Conservation (phyloP, 2,113 vertebrate species). For the Crotalus tigris region DNA sequence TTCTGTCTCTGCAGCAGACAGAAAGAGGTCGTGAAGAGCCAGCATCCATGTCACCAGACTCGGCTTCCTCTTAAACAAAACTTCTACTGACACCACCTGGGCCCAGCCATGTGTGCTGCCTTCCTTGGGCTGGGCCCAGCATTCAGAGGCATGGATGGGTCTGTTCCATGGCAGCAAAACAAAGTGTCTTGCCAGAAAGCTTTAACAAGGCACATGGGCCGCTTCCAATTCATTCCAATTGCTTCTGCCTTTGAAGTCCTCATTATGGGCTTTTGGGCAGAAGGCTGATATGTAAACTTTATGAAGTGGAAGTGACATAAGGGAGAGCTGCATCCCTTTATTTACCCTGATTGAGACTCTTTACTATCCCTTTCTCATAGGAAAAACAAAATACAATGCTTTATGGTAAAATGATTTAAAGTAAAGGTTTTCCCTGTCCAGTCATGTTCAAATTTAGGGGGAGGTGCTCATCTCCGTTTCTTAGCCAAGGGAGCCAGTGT, state of each 20-base stretch:
- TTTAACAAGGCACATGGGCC: constrained; percentile 20
- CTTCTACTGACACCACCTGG: constrained; percentile 65
- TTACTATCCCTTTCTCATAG: neutral
- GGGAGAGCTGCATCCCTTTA: neutral
- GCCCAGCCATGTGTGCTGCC: constrained; percentile 48
- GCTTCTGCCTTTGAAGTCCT: constrained; percentile 24
- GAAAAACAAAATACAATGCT: neutral
- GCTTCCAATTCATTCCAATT: constrained; percentile 13
- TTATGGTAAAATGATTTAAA: neutral
- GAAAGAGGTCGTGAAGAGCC: constrained; percentile 39
- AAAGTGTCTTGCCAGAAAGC: constrained; percentile 45
- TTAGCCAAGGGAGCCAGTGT: neutral
- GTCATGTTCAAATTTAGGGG: neutral
- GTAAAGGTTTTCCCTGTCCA: neutral
- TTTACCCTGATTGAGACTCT: constrained; percentile 2
- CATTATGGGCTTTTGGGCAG: neutral
- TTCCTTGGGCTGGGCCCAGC: constrained; percentile 51
- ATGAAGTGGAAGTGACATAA: neutral
- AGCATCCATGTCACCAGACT: constrained; percentile 57
- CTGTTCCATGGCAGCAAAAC: constrained; percentile 60
- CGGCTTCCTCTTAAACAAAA: constrained; percentile 51
- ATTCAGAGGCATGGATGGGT: constrained; percentile 4
- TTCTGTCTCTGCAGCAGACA: constrained; percentile 39
- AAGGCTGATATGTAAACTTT: neutral
- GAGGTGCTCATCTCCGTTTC: neutral